Conservation (phyloP, 2,113 vertebrate species). For the Syngnathus floridae region DNA sequence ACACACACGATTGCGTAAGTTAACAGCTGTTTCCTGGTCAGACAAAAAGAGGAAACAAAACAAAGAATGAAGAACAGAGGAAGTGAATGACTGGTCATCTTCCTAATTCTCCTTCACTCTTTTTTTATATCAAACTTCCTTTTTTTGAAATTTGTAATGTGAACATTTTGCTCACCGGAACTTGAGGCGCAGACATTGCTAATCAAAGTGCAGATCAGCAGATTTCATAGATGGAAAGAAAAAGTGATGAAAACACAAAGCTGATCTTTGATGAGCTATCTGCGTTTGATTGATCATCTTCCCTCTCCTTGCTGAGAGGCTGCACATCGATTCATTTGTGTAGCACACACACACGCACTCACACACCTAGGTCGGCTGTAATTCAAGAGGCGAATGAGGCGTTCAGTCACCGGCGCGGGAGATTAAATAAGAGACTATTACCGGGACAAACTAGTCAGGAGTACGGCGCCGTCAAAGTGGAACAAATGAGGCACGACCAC, state of each 20-base stretch:
- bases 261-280: conserved; percentile 1
- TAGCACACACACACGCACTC: background rate
- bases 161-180: background rate
- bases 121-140: background rate
- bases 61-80: conserved; percentile 4
- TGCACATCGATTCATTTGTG: background rate
- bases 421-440: conserved; percentile 9
- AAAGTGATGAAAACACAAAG: background rate
- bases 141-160: background rate
- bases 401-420: background rate
- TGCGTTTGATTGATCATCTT: background rate
- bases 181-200: background rate
- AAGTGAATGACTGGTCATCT: background rate
- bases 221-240: background rate
- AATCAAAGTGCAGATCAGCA: background rate
- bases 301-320: background rate
- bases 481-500: conserved; percentile 7
- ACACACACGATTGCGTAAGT: background rate
- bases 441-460: conserved; percentile 2
- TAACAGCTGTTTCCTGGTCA: conserved; percentile 7
- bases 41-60: conserved; percentile 10
- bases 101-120: background rate
- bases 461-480: conserved; percentile 1
- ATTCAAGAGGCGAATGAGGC: conserved; percentile 7
- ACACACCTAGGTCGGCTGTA: background rate